Conservation (phyloP, 1,140 invertebrate genomes). For the Globodera rostochiensis region DNA sequence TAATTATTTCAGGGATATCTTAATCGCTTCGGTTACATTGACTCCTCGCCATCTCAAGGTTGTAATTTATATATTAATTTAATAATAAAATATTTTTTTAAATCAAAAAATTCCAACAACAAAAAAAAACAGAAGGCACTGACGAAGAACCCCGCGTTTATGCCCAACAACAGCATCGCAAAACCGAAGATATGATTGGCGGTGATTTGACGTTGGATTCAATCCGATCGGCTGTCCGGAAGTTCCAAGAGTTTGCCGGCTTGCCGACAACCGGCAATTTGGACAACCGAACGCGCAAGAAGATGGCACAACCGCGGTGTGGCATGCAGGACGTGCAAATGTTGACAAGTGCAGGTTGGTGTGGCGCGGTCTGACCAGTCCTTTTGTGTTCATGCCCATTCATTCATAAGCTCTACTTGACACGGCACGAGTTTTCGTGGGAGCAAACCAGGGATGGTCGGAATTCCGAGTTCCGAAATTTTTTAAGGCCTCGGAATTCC, state of each 20-base stretch:
- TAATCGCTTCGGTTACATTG: conserved; percentile 61
- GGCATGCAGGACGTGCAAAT: conserved; percentile 57
- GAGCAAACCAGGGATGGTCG: no score
- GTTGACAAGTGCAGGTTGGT: conserved; percentile 3
- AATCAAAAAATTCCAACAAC: conserved; percentile 24
- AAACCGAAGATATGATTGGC: conserved; percentile 14
- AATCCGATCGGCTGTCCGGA: conserved; percentile 38
- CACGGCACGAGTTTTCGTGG: background rate
- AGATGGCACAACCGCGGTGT: conserved; percentile 63
- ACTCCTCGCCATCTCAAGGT: conserved; percentile 25
- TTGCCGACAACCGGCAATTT: conserved; percentile 53
- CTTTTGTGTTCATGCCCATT: background rate
- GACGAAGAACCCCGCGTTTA: background rate
- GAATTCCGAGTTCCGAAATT: no score
- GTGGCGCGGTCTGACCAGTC: no score
- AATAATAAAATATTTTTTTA: background rate
- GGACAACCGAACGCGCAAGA: conserved; percentile 56
- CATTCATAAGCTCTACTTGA: background rate
- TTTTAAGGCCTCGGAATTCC: no score
- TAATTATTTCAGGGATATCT: conserved; percentile 55
- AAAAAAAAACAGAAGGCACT: background rate
- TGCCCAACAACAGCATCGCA: background rate
- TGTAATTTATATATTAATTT: background rate
- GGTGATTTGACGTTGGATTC: conserved; percentile 10
- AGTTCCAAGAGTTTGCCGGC: conserved; percentile 65